phyloP scores from a whole-genome alignment of 2,113 vertebrate genomes.

The Tretioscincus oriximinensis region DNA sequence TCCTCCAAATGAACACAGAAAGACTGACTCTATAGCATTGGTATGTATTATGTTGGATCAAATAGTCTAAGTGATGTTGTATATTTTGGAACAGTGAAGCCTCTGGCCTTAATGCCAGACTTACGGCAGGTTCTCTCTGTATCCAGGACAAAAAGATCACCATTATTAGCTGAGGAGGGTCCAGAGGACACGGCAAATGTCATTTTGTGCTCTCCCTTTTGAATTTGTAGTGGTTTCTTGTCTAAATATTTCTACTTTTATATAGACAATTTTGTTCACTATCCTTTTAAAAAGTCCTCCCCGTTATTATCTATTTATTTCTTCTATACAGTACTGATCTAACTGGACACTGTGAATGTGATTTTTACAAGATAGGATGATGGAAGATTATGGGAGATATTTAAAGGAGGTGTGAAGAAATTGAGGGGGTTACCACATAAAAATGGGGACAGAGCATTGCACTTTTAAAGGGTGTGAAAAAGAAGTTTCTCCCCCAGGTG shows the following conservation, averaged over 20 bases:
- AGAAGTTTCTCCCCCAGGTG: too few species aligned
- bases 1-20: not conserved
- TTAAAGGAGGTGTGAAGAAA: not conserved
- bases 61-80: not conserved
- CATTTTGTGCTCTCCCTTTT: too few species aligned
- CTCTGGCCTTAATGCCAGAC: not conserved
- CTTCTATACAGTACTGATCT: not conserved
- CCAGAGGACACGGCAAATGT: not conserved
- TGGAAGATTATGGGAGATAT: not conserved
- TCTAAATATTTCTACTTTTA: too few species aligned
- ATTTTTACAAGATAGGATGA: not conserved
- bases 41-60: not conserved
- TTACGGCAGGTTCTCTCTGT: not conserved
- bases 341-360: not conserved
- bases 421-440: too few species aligned
- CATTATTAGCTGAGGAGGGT: not conserved
- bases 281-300: too few species aligned
- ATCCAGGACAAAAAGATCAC: not conserved
- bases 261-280: not conserved
- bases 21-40: not conserved
- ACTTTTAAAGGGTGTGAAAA: too few species aligned
- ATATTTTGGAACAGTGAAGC: conserved; percentile 4
- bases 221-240: too few species aligned
- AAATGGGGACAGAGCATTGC: too few species aligned
- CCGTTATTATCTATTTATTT: not conserved